Evolutionary conservation across 2,797 vertebrate species (phyloP), one percentile per base, ranked within the genome.

Genomic region (Lutjanus argentimaculatus): DNA sequence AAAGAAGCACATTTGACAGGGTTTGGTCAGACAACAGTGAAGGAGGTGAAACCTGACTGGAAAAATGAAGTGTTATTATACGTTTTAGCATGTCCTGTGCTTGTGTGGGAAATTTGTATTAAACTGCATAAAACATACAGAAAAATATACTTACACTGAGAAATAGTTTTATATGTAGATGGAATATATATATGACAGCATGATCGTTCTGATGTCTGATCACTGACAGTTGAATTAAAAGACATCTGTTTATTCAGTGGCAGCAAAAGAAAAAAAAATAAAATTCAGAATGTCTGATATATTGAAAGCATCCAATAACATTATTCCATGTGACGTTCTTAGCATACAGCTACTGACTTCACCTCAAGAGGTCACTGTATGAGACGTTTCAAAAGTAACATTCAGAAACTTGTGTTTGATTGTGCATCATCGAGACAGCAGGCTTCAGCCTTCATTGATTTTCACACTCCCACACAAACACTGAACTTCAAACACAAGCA

Each of bases 401-500:
- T 4, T 8, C 15, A 59, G 12, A 74, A 40, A 49, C 19, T 7
- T 30, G 11, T 40, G 56, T 17, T 45, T 51, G 42, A 49, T n/a
- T 16, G 51, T 12, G 83, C 56, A 43, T 81, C 55, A 2, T 4
- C 6, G 2, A 46, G 12, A 10, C 14, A 43, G 4, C 53, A 55
- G 58, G 9, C 63, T 66, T 70, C 69, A 30, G 56, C 56, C 15
- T 51, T 49, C 73, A n/a, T 55, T 53, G 45, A 12, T 49, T 58
- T 30, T 66, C 64, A 52, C 77, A 77, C 66, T n/a, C 74, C 43
- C 72, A 72, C 72, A 22, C 67, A 59, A 55, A 67, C 69, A 57
- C 19, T 14, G 15, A 77, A 48, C 67, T 48, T 74, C 55, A 75
- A 63, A 68, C 15, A 66, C 49, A 72, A 55, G 45, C 63, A 4